Conservation (phyloP, 2,113 vertebrate genomes). For the Pandion haliaetus region DNA sequence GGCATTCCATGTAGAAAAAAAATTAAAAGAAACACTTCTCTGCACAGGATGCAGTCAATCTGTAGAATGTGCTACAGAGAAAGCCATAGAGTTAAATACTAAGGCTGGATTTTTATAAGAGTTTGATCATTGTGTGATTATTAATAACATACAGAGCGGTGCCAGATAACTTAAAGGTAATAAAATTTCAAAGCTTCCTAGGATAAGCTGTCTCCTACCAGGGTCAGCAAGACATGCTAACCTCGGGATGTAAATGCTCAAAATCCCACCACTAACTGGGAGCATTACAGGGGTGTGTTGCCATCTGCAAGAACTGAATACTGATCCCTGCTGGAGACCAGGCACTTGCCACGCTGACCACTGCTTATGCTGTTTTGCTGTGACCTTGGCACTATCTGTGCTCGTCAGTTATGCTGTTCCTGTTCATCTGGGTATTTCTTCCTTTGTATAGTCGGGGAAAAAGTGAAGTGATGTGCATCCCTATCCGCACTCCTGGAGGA, state of each 20-base stretch:
- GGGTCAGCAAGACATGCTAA: neutral
- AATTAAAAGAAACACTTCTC: neutral
- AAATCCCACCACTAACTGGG: neutral
- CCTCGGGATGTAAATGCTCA: neutral
- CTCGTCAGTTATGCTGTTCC: neutral
- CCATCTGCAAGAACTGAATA: neutral
- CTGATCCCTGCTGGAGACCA: neutral
- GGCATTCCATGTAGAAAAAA: neutral
- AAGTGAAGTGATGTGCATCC: neutral
- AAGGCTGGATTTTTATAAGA: neutral
- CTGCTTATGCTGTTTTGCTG: neutral
- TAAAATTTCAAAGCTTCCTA: neutral
- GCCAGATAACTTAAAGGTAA: neutral
- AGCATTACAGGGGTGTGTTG: neutral
- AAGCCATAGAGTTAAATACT: neutral
- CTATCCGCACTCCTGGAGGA: neutral
- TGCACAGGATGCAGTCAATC: neutral
- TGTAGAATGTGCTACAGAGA: neutral
- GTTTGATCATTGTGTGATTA: neutral
- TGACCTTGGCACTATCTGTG: neutral
- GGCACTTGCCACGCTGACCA: neutral
- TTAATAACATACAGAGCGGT: neutral
- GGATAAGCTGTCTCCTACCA: neutral
- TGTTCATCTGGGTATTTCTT: neutral
- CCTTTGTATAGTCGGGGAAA: neutral